Percentiles rank a stretch among this genome's conserved stretches.
These are phyloP conservation scores for Rhyacichthys aspro DNA, from an alignment of 2,797 vertebrate genomes.

Conservation along the genomic window DNA sequence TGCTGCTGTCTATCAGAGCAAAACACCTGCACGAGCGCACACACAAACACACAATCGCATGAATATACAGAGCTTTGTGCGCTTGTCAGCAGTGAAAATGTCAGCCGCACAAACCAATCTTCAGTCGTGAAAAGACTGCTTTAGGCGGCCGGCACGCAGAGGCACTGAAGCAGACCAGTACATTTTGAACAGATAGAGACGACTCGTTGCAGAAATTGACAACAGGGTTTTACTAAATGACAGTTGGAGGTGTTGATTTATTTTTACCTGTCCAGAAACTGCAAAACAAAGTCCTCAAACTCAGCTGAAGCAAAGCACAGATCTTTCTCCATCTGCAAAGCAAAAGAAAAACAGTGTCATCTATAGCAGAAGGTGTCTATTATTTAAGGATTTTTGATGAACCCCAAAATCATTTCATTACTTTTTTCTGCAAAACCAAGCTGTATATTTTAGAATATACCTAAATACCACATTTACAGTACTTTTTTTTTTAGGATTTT, in stretches of 20 bases:
- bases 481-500: too few species aligned
- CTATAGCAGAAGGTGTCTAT: background rate
- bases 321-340: constrained; percentile 82
- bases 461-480: too few species aligned
- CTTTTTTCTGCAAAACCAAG: too few species aligned
- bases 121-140: constrained; percentile 19
- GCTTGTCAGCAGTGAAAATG: constrained; percentile 47
- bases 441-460: too few species aligned
- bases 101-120: constrained; percentile 17
- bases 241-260: constrained; percentile 56
- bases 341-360: constrained; percentile 14
- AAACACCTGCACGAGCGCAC: constrained; percentile 85
- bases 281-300: constrained; percentile 97
- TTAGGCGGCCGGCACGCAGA: constrained; percentile 14
- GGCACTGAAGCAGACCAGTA: constrained; percentile 30
- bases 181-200: constrained; percentile 50
- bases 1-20: constrained; percentile 96
- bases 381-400: too few species aligned
- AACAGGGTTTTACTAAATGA: constrained; percentile 48
- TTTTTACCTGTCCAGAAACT: constrained; percentile 95
- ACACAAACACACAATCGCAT: constrained; percentile 14
- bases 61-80: constrained; percentile 20
- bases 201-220: constrained; percentile 31
- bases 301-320: constrained; percentile 95
- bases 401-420: too few species aligned